Evolutionary conservation across 1,140 invertebrate species (phyloP), one percentile per base, ranked within the genome.

Genomic region (Meloidogyne floridensis): DNA sequence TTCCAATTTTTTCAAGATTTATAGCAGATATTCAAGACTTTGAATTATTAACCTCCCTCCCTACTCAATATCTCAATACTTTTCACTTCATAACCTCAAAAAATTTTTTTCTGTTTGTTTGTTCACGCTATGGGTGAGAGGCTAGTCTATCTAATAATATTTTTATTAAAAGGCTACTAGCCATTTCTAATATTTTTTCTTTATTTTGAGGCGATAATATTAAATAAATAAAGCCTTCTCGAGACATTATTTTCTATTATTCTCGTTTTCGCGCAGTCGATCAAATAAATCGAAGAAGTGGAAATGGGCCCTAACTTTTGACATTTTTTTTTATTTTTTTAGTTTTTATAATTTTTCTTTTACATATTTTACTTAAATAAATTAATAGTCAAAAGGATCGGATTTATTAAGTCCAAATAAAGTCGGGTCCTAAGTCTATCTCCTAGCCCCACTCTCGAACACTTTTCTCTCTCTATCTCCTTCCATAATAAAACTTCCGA

Each of bases 181-280:
- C n/a, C 15, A 6, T 7, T n/a, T n/a, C 6, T 65, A n/a, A 7
- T 7, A n/a, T n/a, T n/a, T n/a, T n/a, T 65, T n/a, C n/a, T 65
- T 65, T 65, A 11, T 65, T n/a, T 65, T 18, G 59, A 65, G 59
- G 59, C 59, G 59, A 65, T 65, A 65, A 65, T 47, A 47, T 47
- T 47, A 65, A n/a, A 65, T n/a, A 65, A n/a, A 65, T 65, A 15
- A 59, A 59, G 56, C 56, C 13, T 59, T 59, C 56, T 59, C 5
- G 15, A 65, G 15, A 6, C 59, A n/a, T n/a, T 65, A 65, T 18
- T 65, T n/a, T 59, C 15, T 65, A n/a, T 65, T 65, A n/a, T 65
- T 65, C 7, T 65, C n/a, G 59, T 65, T 65, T 65, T 65, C 56
- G 59, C 59, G 59, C 59, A 65, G 59, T 65, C 59, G 59, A 65